Percentiles rank a stretch among this genome's conserved stretches.
Evolutionary conservation across 2,888 invertebrate species (phyloP).

Genomic region (Xylocampa areola): DNA sequence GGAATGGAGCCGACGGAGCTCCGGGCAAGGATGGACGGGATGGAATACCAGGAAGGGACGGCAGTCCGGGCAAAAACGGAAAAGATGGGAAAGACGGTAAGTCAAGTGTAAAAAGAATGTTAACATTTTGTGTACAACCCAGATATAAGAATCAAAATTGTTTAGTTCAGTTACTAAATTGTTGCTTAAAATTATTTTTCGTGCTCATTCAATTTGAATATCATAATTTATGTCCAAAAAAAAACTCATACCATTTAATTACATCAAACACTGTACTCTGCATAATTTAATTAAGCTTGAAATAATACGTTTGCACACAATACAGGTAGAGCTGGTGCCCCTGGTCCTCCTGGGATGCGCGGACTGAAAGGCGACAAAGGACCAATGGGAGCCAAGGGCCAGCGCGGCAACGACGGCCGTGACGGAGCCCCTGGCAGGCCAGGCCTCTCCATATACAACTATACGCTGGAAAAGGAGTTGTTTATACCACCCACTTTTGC

Average conservation of each 20-base stretch:
- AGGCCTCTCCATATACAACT: conserved; percentile 94
- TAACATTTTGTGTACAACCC: too few species aligned
- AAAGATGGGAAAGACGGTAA: conserved; percentile 86
- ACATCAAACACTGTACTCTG: background rate
- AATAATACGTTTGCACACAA: background rate
- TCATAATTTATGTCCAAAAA: too few species aligned
- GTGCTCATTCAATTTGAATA: too few species aligned
- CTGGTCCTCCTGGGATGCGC: conserved; percentile 92
- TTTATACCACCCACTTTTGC: conserved; percentile 96
- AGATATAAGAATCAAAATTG: too few species aligned
- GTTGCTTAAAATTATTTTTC: too few species aligned
- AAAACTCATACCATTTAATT: too few species aligned
- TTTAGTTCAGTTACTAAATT: too few species aligned
- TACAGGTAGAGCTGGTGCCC: conserved; percentile 91
- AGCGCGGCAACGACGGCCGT: conserved; percentile 93
- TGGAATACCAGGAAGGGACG: conserved; percentile 92
- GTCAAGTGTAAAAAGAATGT: background rate
- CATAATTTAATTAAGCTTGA: background rate
- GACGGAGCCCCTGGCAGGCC: conserved; percentile 94
- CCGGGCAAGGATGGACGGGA: conserved; percentile 94
- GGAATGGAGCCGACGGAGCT: conserved; percentile 95
- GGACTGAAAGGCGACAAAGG: conserved; percentile 93
- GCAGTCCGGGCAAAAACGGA: conserved; percentile 92
- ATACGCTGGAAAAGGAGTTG: conserved; percentile 92
- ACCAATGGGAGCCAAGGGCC: conserved; percentile 92